These are phyloP conservation scores for Zaprionus davidi DNA, from an alignment of 1,140 invertebrate genomes.

Conservation along the genomic window DNA sequence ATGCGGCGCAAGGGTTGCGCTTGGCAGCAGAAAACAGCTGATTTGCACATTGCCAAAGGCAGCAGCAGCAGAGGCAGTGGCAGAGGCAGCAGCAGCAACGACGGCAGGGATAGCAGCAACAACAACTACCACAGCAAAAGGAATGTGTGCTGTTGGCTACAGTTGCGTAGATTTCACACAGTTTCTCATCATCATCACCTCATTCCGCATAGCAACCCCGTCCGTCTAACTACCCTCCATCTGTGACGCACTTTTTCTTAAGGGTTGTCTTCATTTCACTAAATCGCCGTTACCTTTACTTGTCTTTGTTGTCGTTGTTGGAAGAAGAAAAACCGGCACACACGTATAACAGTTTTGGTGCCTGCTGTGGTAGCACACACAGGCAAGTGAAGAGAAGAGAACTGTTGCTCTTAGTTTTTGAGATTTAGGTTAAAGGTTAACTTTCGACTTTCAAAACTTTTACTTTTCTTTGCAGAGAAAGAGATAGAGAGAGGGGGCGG, in stretches of 20 bases:
- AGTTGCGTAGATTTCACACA: conserved; percentile 32
- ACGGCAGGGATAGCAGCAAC: too few relatives aligned
- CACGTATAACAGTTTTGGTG: conserved; percentile 43
- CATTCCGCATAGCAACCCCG: conserved; percentile 43
- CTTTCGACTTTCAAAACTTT: conserved; percentile 69
- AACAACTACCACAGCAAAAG: conserved; percentile 2
- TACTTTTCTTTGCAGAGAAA: conserved; percentile 58
- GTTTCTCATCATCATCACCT: conserved; percentile 7
- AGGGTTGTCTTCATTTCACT: conserved; percentile 39
- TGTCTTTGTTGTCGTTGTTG: conserved; percentile 20
- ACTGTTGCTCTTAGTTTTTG: conserved; percentile 65
- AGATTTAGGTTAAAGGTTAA: conserved; percentile 81
- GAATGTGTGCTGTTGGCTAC: conserved; percentile 32
- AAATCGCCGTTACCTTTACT: conserved; percentile 11
- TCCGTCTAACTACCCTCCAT: conserved; percentile 37
- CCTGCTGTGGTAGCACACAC: conserved; percentile 12
- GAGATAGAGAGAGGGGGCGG: neutral
- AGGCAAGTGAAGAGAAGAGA: conserved; percentile 47
- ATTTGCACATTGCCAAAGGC: conserved; percentile 48
- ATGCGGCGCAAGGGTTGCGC: conserved; percentile 50
- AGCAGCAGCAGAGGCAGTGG: neutral
- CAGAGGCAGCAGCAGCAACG: neutral
- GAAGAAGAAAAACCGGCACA: conserved; percentile 48
- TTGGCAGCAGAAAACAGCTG: conserved; percentile 59
- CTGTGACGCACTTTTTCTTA: conserved; percentile 47